Conservation (phyloP, 2,888 invertebrate species). For the Idaea dimidiata region DNA sequence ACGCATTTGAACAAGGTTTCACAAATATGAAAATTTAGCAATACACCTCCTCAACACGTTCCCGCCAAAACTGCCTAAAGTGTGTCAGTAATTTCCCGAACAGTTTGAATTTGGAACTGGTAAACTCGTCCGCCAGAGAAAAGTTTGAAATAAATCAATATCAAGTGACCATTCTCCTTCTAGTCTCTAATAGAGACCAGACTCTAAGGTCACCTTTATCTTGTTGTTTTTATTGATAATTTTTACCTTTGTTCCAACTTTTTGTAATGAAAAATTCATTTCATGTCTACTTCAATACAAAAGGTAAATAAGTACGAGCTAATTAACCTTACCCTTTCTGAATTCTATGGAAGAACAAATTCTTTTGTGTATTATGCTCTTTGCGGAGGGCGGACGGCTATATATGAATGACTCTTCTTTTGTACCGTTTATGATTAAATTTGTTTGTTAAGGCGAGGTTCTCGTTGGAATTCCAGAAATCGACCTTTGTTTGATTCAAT, state of each 20-base stretch:
- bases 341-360: neutral
- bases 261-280: neutral
- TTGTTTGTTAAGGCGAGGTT: neutral
- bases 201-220: neutral
- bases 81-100: too few species aligned
- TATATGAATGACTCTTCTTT: neutral
- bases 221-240: neutral
- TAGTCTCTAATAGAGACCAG: too few species aligned
- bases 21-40: too few species aligned
- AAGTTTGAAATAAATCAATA: too few species aligned
- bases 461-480: too few species aligned
- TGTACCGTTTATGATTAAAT: neutral
- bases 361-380: conserved; percentile 1
- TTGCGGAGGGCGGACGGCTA: neutral
- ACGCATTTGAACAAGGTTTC: too few species aligned
- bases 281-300: neutral
- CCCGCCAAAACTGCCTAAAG: too few species aligned
- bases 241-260: neutral
- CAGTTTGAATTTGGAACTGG: too few species aligned
- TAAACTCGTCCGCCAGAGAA: too few species aligned
- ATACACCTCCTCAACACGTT: too few species aligned
- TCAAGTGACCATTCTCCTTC: too few species aligned
- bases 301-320: neutral
- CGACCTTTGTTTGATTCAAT: too few species aligned
- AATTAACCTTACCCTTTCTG: neutral